Base-by-base conservation (phyloP, 2,113 vertebrate genomes). In the Sialia sialis region DNA sequence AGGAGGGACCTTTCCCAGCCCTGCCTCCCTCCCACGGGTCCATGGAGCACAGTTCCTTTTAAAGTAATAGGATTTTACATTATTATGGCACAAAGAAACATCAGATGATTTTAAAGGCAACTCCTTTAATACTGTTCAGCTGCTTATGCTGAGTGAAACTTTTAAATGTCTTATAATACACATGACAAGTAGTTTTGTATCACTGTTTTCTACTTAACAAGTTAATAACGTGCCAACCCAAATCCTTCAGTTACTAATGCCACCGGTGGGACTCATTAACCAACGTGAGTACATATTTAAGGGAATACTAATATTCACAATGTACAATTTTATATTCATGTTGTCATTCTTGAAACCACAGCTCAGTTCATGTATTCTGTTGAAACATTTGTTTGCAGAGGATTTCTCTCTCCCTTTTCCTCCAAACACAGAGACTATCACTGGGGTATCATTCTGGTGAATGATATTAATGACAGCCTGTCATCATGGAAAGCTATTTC, bases 191-290 rank as follows among this genome's bases (percentile, higher is more conserved):
- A 96, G 90, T 94, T 93, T 83, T 94, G 89, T 95, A 95, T 97
- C 93, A 90, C 95, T 96, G 93, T 94, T 95, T 94, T 96, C 96
- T 96, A 81, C 94, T 97, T 96, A 97, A 96, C 96, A 96, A 97
- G 96, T 97, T 97, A 96, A 96, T 97, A 96, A 96, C 4, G 44
- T 97, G 95, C 93, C 96, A 94, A 56, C 91, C 92, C 94, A 97
- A 97, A 97, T 96, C 96, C 94, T 96, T 95, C 95, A 95, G 95
- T 96, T 96, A 85, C 96, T 97, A 96, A 97, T 14, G 16, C 94
- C 90, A 87, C 97, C 93, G 0, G 83, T 94, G 97, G 96, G 96
- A 97, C 96, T 94, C 96, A 97, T 97, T 97, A 97, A 96, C 89
- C 91, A 90, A 96, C 10, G 6, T 88, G 95, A 96, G 89, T 94